Conservation (phyloP, 2,113 vertebrate species). For the Grammomys dolichurus region DNA sequence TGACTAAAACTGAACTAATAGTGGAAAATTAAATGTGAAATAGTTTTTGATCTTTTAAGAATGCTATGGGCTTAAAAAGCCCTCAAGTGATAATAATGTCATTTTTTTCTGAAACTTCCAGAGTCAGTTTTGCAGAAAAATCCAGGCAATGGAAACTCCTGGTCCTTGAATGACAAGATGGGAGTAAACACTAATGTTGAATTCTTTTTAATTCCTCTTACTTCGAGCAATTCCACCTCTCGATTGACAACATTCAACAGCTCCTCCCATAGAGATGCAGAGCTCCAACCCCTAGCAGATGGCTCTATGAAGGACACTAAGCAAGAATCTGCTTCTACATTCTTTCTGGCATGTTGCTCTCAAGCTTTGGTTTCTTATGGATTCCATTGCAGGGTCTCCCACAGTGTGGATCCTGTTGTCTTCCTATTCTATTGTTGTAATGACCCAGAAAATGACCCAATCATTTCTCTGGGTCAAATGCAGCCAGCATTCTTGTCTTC, state of each 20-base stretch:
- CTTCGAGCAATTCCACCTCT: neutral
- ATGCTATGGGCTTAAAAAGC: neutral
- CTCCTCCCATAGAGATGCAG: neutral
- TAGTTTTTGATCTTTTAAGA: conserved; percentile 41
- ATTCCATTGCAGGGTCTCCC: neutral
- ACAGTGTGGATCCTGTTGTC: neutral
- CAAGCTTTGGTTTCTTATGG: neutral
- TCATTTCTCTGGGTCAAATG: neutral
- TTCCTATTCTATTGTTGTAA: neutral
- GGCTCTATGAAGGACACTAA: neutral
- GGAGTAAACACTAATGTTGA: neutral
- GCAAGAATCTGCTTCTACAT: neutral
- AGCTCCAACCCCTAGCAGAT: neutral
- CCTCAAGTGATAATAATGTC: neutral
- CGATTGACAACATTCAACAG: neutral
- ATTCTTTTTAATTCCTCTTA: neutral
- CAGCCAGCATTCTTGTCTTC: neutral
- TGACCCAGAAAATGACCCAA: no score
- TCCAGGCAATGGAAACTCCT: neutral
- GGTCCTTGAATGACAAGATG: neutral
- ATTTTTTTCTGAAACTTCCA: conserved; percentile 1
- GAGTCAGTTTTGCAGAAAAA: neutral
- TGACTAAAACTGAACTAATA: conserved; percentile 2
- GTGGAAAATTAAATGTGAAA: neutral
- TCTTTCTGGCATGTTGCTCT: neutral